phyloP scores from a whole-genome alignment of 1,140 invertebrate species.

The Zeugodacus cucurbitae region DNA sequence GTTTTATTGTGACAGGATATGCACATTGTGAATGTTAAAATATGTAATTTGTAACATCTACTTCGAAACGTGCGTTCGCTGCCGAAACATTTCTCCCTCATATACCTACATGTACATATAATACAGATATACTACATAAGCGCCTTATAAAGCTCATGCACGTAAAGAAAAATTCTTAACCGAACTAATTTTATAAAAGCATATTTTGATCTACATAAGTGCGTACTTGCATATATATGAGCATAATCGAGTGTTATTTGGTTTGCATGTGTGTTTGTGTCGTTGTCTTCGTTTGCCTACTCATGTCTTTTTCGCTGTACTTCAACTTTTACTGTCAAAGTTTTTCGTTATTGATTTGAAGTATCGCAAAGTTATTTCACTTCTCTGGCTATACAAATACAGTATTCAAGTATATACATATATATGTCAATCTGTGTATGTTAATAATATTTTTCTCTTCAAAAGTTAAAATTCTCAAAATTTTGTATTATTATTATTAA shows the following conservation, averaged over 20 bases:
- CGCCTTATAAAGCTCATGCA: not conserved
- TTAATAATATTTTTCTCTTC: no score
- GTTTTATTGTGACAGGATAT: not conserved
- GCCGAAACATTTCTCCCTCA: not conserved
- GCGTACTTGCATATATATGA: not conserved
- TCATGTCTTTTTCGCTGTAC: not conserved
- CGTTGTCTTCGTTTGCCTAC: not conserved
- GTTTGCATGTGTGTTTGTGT: not conserved
- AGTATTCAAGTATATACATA: not conserved
- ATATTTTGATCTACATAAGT: not conserved
- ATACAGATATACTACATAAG: no score
- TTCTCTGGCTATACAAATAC: not conserved
- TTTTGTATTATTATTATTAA: no score
- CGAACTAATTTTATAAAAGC: not conserved
- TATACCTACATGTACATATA: not conserved
- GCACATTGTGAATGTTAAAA: not conserved
- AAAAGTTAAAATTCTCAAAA: no score
- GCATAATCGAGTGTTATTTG: not conserved
- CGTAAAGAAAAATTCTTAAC: not conserved
- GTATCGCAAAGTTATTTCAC: conserved; percentile 33
- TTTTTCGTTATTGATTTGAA: conserved; percentile 35
- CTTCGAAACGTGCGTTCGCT: not conserved
- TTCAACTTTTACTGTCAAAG: conserved; percentile 36
- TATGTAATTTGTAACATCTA: not conserved
- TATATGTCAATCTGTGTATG: not conserved